Conservation (phyloP, 2,797 vertebrate genomes). For the Rhinogobio ventralis region DNA sequence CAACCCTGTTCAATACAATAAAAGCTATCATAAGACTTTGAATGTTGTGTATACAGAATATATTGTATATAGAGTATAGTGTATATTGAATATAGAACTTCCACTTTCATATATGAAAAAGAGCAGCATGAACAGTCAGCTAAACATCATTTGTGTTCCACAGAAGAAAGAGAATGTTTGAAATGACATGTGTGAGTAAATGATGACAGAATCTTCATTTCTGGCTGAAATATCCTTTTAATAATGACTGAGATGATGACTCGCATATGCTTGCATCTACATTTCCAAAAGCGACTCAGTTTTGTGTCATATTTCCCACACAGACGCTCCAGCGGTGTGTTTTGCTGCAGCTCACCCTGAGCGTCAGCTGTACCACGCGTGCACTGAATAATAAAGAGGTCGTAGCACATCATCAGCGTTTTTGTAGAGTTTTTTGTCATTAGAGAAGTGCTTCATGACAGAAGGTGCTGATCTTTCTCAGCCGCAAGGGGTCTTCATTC, state of each 20-base stretch:
- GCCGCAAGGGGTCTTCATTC: conserved; percentile 15
- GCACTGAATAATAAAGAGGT: conserved; percentile 53
- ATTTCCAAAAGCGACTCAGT: background rate
- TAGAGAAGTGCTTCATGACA: conserved; percentile 36
- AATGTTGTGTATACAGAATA: no score
- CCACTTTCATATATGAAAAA: background rate
- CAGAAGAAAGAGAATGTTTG: background rate
- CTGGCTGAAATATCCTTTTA: background rate
- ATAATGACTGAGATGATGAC: background rate
- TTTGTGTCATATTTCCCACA: background rate
- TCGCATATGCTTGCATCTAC: background rate
- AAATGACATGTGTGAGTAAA: background rate
- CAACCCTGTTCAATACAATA: no score
- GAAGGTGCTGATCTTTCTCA: conserved; percentile 22
- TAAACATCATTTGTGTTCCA: background rate
- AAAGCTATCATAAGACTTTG: no score
- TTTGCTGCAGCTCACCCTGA: conserved; percentile 4
- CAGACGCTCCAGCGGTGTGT: background rate
- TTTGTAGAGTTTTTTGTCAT: conserved; percentile 29
- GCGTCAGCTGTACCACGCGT: conserved; percentile 2
- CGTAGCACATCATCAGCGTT: conserved; percentile 51
- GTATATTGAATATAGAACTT: background rate
- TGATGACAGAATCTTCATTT: background rate
- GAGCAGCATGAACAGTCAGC: background rate
- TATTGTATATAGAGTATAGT: no score